Percentiles rank a stretch among this genome's conserved stretches.
Evolutionary conservation across 2,888 invertebrate genomes (phyloP).

Genomic region (Tinea pellionella): DNA sequence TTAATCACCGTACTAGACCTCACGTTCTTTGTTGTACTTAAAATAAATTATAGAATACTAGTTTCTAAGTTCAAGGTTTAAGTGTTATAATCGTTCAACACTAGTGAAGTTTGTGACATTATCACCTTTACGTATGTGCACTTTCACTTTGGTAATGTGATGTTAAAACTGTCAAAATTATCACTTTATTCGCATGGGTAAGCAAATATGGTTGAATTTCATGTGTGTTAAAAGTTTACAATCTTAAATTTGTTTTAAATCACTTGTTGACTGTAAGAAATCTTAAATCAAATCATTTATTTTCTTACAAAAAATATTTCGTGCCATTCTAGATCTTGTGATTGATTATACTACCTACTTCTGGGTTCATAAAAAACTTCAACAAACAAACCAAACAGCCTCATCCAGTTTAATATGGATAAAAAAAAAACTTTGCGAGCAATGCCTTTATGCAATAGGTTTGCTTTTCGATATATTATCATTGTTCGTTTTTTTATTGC

Average conservation of each 20-base stretch:
- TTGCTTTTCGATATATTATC: too few relatives aligned
- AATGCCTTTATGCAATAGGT: too few relatives aligned
- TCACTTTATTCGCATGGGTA: not conserved
- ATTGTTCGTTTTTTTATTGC: too few relatives aligned
- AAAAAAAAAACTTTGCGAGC: not conserved
- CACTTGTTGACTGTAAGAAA: too few relatives aligned
- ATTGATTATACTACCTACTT: not conserved
- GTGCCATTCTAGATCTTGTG: not conserved
- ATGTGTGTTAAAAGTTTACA: too few relatives aligned
- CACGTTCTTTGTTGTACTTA: not conserved
- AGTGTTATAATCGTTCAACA: too few relatives aligned
- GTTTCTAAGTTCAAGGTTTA: too few relatives aligned
- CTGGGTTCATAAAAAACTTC: not conserved
- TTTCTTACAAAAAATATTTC: not conserved
- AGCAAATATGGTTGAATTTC: not conserved
- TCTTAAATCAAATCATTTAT: not conserved
- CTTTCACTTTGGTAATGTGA: not conserved
- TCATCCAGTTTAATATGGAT: not conserved
- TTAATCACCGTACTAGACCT: not conserved
- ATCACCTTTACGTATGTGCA: not conserved
- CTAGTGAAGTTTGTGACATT: not conserved
- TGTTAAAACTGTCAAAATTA: not conserved
- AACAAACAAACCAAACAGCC: not conserved
- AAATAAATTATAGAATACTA: not conserved
- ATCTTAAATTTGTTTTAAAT: too few relatives aligned